These are phyloP conservation scores for Botia almorhae DNA, from an alignment of 2,797 vertebrate genomes.

Conservation along the genomic window DNA sequence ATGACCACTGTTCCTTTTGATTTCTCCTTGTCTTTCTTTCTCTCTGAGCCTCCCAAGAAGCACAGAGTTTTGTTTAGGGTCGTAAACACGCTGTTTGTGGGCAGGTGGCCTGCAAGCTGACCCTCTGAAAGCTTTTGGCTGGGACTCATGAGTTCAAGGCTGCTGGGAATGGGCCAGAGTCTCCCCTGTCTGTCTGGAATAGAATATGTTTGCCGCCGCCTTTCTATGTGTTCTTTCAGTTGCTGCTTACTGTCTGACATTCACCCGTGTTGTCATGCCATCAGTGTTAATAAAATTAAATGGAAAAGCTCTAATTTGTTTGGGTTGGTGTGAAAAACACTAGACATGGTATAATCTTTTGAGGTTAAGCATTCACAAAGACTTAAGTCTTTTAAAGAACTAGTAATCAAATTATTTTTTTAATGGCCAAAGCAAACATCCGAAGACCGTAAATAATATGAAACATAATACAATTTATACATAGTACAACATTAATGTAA, in stretches of 20 bases:
- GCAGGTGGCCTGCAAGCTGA: neutral
- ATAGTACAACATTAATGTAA: neutral
- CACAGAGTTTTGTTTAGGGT: constrained; percentile 7
- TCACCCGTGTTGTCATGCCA: constrained; percentile 28
- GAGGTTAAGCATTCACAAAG: neutral
- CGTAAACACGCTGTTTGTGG: constrained; percentile 36
- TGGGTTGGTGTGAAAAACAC: constrained; percentile 23
- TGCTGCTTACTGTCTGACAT: constrained; percentile 11
- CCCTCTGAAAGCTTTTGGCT: constrained; percentile 37
- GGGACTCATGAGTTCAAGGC: constrained; percentile 23
- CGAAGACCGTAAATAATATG: neutral
- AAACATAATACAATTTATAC: neutral
- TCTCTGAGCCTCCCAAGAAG: constrained; percentile 17
- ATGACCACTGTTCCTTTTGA: neutral
- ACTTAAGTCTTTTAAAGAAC: neutral
- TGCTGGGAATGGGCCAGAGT: constrained; percentile 24
- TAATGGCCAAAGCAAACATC: neutral
- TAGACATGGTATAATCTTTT: neutral
- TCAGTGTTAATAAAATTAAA: constrained; percentile 29
- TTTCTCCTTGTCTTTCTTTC: neutral
- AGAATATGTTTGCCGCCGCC: constrained; percentile 11
- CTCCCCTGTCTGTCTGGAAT: constrained; percentile 31
- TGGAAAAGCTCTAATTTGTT: constrained; percentile 36
- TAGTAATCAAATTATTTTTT: neutral
- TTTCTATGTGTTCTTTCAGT: constrained; percentile 19